phyloP scores from a whole-genome alignment of 1,140 invertebrate genomes.

The Chrysoperla carnea region DNA sequence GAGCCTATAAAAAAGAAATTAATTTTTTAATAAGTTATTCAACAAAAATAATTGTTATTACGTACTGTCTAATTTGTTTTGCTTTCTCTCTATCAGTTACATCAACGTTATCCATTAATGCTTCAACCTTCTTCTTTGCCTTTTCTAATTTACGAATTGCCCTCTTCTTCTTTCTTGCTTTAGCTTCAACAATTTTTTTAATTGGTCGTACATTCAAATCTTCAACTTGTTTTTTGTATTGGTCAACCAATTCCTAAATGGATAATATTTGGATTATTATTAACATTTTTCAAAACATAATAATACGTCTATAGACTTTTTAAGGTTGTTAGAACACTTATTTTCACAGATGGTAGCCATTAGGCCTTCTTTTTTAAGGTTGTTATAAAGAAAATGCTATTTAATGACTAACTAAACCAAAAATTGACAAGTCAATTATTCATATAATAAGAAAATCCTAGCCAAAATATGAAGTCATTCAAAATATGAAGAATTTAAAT shows the following conservation, averaged over 20 bases:
- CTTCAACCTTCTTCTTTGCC: constrained; percentile 90
- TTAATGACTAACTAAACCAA: too few relatives aligned
- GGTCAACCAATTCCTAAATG: constrained; percentile 41
- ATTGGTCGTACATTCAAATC: constrained; percentile 89
- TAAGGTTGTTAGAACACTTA: too few relatives aligned
- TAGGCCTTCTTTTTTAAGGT: too few relatives aligned
- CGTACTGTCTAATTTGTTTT: constrained; percentile 76
- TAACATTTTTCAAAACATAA: not conserved
- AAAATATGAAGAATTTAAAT: too few relatives aligned
- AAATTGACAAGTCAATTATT: too few relatives aligned
- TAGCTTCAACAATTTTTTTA: constrained; percentile 97
- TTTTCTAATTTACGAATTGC: constrained; percentile 73
- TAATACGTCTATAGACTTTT: too few relatives aligned
- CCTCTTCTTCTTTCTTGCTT: constrained; percentile 89
- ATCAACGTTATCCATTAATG: constrained; percentile 76
- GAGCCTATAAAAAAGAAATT: constrained; percentile 37
- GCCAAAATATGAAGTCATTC: too few relatives aligned
- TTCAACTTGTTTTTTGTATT: constrained; percentile 58
- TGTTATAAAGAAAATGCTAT: too few relatives aligned
- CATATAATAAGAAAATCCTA: too few relatives aligned
- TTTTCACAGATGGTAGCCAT: too few relatives aligned
- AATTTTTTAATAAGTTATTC: too few relatives aligned
- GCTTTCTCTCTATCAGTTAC: constrained; percentile 83
- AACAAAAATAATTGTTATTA: constrained; percentile 9
- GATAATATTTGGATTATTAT: constrained; percentile 4